A percentile compares a stretch with the other conserved stretches of the same genome.
These are phyloP conservation scores for Eilema caniola DNA, from an alignment of 2,888 invertebrate species.

Conservation along the genomic window DNA sequence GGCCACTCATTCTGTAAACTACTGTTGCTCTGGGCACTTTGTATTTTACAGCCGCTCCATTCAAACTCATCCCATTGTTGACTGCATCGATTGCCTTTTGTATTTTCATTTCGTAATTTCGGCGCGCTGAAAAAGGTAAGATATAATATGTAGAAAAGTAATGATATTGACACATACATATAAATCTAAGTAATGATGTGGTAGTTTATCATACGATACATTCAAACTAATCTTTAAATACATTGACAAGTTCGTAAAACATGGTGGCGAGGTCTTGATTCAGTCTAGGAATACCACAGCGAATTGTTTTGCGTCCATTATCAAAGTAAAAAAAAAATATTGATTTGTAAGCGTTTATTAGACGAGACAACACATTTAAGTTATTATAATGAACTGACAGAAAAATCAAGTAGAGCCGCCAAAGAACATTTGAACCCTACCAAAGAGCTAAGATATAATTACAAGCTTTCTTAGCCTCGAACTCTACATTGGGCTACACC, in stretches of 20 bases:
- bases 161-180: background rate
- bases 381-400: background rate
- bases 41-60: conserved; percentile 10
- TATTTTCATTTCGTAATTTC: conserved; percentile 8
- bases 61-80: conserved; percentile 17
- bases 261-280: background rate
- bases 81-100: conserved; percentile 14
- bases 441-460: background rate
- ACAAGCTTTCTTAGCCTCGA: background rate
- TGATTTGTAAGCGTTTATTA: background rate
- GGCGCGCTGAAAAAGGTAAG: background rate
- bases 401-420: background rate
- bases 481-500: no score
- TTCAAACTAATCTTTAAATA: background rate
- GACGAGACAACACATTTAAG: background rate
- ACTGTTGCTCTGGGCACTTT: conserved; percentile 10
- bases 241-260: background rate
- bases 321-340: background rate
- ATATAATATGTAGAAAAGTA: background rate
- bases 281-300: no score
- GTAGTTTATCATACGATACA: no score
- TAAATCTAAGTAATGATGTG: no score
- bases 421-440: no score
- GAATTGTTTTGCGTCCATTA: no score
- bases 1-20: conserved; percentile 8